Evolutionary conservation across 2,888 invertebrate species (phyloP).

Genomic region (Eupithecia dodoneata): DNA sequence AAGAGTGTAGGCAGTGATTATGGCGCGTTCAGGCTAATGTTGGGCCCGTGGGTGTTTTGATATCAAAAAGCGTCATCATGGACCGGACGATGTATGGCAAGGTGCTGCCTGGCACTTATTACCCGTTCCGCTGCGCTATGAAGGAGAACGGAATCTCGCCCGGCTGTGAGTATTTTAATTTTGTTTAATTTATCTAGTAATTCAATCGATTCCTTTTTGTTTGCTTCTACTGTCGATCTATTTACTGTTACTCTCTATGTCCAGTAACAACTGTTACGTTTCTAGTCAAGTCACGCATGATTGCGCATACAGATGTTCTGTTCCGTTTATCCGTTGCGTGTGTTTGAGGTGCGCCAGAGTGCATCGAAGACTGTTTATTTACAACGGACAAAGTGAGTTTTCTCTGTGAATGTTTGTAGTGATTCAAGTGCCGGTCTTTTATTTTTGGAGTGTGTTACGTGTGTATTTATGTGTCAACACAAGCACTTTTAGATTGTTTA

Average conservation of each 20-base stretch:
- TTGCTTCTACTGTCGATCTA: slow-evolving; percentile 10
- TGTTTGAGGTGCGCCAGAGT: slow-evolving; percentile 66
- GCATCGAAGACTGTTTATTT: slow-evolving; percentile 53
- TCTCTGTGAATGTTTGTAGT: slow-evolving; percentile 49
- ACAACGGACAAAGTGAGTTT: slow-evolving; percentile 48
- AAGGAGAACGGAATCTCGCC: slow-evolving; percentile 92
- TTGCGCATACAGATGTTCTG: slow-evolving; percentile 44
- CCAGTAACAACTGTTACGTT: slow-evolving; percentile 36
- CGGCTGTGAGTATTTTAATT: slow-evolving; percentile 90
- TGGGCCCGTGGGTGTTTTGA: slow-evolving; percentile 75
- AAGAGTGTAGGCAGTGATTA: slow-evolving; percentile 77
- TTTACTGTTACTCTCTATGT: slow-evolving; percentile 10
- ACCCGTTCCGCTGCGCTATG: slow-evolving; percentile 93
- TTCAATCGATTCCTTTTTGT: slow-evolving; percentile 30
- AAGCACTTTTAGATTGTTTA: slow-evolving; percentile 47
- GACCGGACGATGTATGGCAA: slow-evolving; percentile 96
- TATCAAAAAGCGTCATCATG: slow-evolving; percentile 82
- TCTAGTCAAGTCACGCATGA: slow-evolving; percentile 50
- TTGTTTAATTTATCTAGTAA: slow-evolving; percentile 45
- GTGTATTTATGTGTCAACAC: slow-evolving; percentile 61
- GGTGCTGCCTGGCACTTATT: slow-evolving; percentile 92
- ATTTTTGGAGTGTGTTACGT: slow-evolving; percentile 65
- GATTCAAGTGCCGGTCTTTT: slow-evolving; percentile 58
- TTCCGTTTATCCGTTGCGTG: slow-evolving; percentile 53
- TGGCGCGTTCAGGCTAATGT: slow-evolving; percentile 74